A percentile compares a stretch with the other conserved stretches of the same genome.
These are phyloP conservation scores for Gerosis bhagava DNA, from an alignment of 2,888 invertebrate genomes.

Conservation along the genomic window DNA sequence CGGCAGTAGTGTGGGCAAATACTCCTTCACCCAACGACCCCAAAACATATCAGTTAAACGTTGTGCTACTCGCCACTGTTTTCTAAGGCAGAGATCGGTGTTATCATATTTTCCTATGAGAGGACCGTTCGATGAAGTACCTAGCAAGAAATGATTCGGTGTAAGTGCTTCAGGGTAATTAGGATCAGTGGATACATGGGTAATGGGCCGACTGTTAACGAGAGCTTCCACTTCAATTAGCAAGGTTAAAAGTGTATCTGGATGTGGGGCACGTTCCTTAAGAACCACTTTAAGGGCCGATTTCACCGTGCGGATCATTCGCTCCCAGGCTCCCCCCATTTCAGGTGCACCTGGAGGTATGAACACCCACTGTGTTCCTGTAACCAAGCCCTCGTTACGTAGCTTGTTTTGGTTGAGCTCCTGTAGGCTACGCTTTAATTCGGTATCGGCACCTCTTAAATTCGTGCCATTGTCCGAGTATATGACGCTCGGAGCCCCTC, in stretches of 20 bases:
- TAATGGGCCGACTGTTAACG: slow-evolving; percentile 49
- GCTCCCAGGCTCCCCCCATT: slow-evolving; percentile 31
- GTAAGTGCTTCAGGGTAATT: slow-evolving; percentile 40
- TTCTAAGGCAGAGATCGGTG: no score
- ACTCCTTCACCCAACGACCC: no score
- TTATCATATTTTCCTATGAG: no score
- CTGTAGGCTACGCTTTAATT: slow-evolving; percentile 2
- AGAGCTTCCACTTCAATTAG: slow-evolving; percentile 26
- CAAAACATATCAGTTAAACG: no score
- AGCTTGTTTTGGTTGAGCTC: slow-evolving; percentile 1
- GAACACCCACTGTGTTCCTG: slow-evolving; percentile 29
- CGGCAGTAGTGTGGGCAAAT: no score
- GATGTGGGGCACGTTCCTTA: slow-evolving; percentile 24
- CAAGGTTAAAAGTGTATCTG: slow-evolving; percentile 23
- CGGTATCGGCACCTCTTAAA: slow-evolving; percentile 12
- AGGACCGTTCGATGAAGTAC: no score
- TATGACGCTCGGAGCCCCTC: slow-evolving; percentile 1
- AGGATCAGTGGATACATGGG: slow-evolving; percentile 40
- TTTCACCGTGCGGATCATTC: slow-evolving; percentile 28
- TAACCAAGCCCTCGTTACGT: slow-evolving; percentile 4
- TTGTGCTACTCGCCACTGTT: no score
- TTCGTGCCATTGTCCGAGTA: slow-evolving; percentile 10
- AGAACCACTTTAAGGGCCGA: slow-evolving; percentile 23
- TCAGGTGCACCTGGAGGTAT: slow-evolving; percentile 29
- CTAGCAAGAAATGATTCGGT: slow-evolving; percentile 43